Evolutionary conservation across 2,113 vertebrate species (phyloP).

Genomic region (Mormyrus lacerda): DNA sequence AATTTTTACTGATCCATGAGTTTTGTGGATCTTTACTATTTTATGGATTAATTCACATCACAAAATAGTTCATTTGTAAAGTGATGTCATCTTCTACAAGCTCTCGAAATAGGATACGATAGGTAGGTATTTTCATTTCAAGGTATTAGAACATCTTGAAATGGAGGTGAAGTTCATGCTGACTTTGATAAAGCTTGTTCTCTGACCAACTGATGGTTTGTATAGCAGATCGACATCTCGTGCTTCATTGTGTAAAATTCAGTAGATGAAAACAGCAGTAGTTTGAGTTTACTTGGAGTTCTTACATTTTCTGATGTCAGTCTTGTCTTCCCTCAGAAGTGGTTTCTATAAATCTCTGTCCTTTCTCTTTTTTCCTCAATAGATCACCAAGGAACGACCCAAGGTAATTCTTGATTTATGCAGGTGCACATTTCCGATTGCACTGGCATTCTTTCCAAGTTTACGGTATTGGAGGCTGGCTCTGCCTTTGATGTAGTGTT

Average conservation of each 20-base stretch:
- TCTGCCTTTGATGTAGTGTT: neutral
- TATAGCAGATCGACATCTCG: neutral
- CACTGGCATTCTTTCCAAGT: conserved; percentile 12
- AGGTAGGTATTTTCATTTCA: neutral
- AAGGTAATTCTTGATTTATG: conserved; percentile 35
- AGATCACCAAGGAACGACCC: conserved; percentile 46
- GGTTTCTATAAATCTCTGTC: neutral
- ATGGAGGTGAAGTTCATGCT: neutral
- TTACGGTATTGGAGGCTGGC: neutral
- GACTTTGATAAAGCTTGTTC: neutral
- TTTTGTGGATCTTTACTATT: neutral
- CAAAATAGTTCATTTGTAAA: neutral
- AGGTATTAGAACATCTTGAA: neutral
- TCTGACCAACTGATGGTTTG: neutral
- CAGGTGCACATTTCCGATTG: conserved; percentile 8
- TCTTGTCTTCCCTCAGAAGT: conserved; percentile 3
- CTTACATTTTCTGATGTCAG: neutral
- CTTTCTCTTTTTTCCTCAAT: neutral
- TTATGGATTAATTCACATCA: neutral
- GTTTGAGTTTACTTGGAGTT: neutral
- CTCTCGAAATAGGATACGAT: neutral
- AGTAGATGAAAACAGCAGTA: neutral
- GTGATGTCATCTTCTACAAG: neutral
- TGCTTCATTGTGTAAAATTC: neutral
- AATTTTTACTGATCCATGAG: neutral